Evolutionary conservation across 2,797 vertebrate genomes (phyloP).

Genomic region (Cryptoprocta ferox): DNA sequence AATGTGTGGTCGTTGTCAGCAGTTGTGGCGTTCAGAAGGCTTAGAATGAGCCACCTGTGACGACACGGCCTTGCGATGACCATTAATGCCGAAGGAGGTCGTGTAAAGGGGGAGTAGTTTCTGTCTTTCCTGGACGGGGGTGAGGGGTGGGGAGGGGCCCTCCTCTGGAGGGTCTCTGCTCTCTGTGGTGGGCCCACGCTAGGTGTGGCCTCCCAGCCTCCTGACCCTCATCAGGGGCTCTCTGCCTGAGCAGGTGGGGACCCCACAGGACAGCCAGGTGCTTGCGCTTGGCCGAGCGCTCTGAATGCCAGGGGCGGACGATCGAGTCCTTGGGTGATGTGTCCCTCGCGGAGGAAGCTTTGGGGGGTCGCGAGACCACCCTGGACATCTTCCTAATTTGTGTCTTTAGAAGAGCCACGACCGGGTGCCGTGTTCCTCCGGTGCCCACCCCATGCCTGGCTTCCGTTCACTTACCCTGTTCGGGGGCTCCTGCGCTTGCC

Average conservation of each 20-base stretch:
- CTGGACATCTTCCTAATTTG: accelerated
- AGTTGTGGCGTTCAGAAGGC: neutral
- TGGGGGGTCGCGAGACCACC: too few species aligned
- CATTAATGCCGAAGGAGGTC: neutral
- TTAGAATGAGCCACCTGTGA: neutral
- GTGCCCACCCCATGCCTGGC: neutral
- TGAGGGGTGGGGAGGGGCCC: neutral
- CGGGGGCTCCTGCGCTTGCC: neutral
- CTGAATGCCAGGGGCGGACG: neutral
- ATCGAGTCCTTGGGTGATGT: too few species aligned
- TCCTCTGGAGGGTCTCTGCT: neutral
- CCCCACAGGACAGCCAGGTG: too few species aligned
- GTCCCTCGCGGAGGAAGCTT: too few species aligned
- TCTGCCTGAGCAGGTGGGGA: neutral
- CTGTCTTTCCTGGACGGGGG: neutral
- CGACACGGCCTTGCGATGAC: accelerated
- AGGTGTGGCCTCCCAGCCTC: neutral
- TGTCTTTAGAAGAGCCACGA: neutral
- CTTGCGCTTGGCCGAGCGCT: neutral
- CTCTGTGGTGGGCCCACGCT: neutral
- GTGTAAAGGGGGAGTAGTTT: neutral
- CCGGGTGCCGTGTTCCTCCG: neutral
- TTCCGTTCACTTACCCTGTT: neutral
- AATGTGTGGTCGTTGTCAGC: too few species aligned
- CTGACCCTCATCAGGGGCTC: neutral